Base-by-base conservation (phyloP, 2,797 vertebrate genomes). In the Argentina silus region DNA sequence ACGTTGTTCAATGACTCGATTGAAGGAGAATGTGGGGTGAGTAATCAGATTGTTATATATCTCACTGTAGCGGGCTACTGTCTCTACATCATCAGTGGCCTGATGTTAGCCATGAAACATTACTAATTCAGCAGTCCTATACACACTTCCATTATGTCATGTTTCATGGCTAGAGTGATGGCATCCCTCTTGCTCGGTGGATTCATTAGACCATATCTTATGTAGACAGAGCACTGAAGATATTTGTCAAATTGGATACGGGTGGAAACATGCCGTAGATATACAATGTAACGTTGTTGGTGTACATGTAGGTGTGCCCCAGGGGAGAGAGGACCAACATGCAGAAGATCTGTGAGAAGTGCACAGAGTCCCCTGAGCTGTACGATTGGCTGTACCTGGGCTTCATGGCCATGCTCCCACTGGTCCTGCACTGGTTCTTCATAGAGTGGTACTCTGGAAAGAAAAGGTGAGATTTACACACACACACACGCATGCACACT, bases 381-480 rank as follows among this genome's bases (percentile, higher is more conserved):
- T 99, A 99, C 1, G 98, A 98, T 67, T 99, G 98, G 97, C 95
- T 99, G 2, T 99, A 99, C 59, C 93, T 99, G 56, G 98, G 98
- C 48, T 99, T 99, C 82, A 99, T 99, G 98, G 98, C 96, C 48
- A 95, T 99, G 96, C 89, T 99, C 5, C 98, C 98, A 0, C 90
- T 99, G 1, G 93, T 98, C 51, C 84, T 99, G 72, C 98, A 99
- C 85, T 99, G 98, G 98, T 99, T 99, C 91, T 99, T 99, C 76
- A 97, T 99, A 2, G 98, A 99, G 81, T 99, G 98, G 97, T 99
- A 98, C 85, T 98, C 98, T 0, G 97, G 98, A 10, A 99, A 98
- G 89, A 99, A 99, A 84, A 99, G 98, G 98, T 98, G 45, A 59
- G 42, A 64, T 0, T 48, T 12, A 7, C 21, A n/a, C 10, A 48